Evolutionary conservation across 2,888 invertebrate genomes (phyloP).

Genomic region (Phyto melanocephala): DNA sequence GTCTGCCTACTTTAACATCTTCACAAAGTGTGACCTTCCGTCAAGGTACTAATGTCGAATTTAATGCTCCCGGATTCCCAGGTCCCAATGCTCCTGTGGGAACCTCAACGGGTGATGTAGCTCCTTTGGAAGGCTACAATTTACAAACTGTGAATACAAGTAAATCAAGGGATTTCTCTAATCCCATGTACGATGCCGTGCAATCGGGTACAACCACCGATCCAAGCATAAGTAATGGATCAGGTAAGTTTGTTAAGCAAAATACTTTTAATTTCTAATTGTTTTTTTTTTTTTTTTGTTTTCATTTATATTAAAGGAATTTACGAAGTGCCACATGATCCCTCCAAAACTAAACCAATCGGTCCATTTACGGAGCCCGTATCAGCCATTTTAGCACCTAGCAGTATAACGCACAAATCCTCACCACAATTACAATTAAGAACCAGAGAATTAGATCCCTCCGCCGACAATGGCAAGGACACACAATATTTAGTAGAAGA

Average conservation of each 20-base stretch:
- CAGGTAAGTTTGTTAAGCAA: constrained; percentile 77
- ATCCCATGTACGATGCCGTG: constrained; percentile 98
- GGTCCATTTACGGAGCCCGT: constrained; percentile 81
- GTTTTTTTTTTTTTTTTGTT: constrained; percentile 57
- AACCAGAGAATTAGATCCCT: constrained; percentile 90
- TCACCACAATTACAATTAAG: constrained; percentile 86
- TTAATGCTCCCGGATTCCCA: constrained; percentile 82
- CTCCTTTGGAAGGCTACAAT: constrained; percentile 87
- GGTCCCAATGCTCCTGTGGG: constrained; percentile 71
- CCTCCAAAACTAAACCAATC: constrained; percentile 83
- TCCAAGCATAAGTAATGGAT: constrained; percentile 82
- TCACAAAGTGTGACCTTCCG: constrained; percentile 95
- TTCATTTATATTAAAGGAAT: too few species aligned
- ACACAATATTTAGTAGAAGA: constrained; percentile 94
- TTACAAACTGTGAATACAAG: constrained; percentile 85
- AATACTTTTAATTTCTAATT: neutral
- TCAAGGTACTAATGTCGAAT: constrained; percentile 95
- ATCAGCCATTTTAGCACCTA: constrained; percentile 89
- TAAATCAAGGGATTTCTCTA: constrained; percentile 95
- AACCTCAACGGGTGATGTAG: constrained; percentile 76
- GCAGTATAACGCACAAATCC: constrained; percentile 88
- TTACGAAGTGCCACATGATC: constrained; percentile 89
- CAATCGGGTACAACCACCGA: constrained; percentile 82
- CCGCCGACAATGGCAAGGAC: constrained; percentile 92
- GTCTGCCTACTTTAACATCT: constrained; percentile 88